Evolutionary conservation across 2,113 vertebrate genomes (phyloP).

Genomic region (Campylomormyrus tamandua): DNA sequence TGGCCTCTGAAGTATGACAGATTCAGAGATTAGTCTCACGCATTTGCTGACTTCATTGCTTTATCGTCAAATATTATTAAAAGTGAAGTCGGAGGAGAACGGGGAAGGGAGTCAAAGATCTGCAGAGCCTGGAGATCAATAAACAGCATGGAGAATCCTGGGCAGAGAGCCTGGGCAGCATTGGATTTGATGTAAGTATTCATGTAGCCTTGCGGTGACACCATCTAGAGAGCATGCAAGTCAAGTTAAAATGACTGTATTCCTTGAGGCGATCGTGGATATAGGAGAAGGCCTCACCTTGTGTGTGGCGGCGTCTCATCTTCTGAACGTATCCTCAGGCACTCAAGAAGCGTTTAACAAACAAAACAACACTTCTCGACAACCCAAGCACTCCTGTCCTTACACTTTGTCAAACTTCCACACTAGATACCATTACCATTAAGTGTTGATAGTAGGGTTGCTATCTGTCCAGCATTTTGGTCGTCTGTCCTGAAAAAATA

Average conservation of each 20-base stretch:
- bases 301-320: neutral
- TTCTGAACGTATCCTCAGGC: neutral
- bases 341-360: neutral
- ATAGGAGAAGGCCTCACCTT: neutral
- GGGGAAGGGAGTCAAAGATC: neutral
- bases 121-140: neutral
- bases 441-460: neutral
- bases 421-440: neutral
- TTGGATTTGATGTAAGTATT: neutral
- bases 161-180: neutral
- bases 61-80: neutral
- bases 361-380: neutral
- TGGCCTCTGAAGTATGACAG: neutral
- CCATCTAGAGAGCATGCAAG: neutral
- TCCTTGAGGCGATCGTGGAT: neutral
- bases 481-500: too few species aligned
- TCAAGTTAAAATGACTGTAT: neutral
- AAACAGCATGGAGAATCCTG: neutral
- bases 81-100: neutral
- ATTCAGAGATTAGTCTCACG: neutral
- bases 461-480: too few species aligned
- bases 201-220: neutral
- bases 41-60: neutral
- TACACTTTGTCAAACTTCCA: neutral
- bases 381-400: neutral